Conservation (phyloP, 2,888 invertebrate genomes). For the Pollenia amentaria region DNA sequence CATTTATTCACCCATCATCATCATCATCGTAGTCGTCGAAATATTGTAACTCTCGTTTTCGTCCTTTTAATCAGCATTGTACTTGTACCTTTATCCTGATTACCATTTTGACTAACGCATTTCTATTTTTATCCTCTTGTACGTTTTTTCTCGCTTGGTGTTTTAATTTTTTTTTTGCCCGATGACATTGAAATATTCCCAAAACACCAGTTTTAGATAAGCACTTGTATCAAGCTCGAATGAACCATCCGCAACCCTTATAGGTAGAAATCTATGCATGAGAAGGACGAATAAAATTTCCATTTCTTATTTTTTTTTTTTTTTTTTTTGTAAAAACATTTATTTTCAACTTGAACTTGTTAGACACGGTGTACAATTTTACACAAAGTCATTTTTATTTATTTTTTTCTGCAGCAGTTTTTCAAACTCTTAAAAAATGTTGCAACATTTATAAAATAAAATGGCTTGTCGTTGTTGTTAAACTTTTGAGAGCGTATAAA, state of each 20-base stretch:
- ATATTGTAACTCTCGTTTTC: neutral
- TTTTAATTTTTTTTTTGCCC: constrained; percentile 7
- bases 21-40: constrained; percentile 20
- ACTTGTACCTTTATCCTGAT: constrained; percentile 59
- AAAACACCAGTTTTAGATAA: constrained; percentile 68
- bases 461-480: constrained; percentile 39
- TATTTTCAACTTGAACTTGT: constrained; percentile 62
- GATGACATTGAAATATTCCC: constrained; percentile 72
- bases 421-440: constrained; percentile 1
- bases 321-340: neutral
- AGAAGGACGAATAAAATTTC: constrained; percentile 31
- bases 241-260: constrained; percentile 55
- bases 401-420: constrained; percentile 26
- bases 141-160: constrained; percentile 24
- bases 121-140: constrained; percentile 43
- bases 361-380: constrained; percentile 73
- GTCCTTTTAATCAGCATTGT: neutral
- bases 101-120: constrained; percentile 68
- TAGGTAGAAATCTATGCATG: neutral
- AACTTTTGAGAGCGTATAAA: constrained; percentile 43
- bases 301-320: constrained; percentile 16
- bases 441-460: constrained; percentile 52
- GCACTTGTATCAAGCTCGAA: constrained; percentile 68
- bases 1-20: constrained; percentile 79
- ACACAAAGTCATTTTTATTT: constrained; percentile 50